These are phyloP conservation scores for Ceratothoa steindachneri DNA, from an alignment of 2,888 invertebrate species.

Conservation along the genomic window DNA sequence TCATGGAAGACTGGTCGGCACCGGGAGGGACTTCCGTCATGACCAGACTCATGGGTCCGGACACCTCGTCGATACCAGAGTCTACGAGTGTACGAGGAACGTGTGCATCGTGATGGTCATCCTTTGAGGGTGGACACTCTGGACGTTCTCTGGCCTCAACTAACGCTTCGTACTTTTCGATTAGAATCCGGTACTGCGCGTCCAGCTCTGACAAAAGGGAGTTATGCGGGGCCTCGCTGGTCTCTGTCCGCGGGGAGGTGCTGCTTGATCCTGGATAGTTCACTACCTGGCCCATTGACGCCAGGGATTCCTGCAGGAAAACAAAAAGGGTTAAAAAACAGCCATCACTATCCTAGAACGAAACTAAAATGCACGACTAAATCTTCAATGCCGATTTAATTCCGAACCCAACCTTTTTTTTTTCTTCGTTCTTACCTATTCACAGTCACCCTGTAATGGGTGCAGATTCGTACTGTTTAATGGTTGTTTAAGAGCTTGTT, in stretches of 20 bases:
- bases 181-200: conserved; percentile 49
- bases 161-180: conserved; percentile 49
- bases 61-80: conserved; percentile 40
- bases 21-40: conserved; percentile 23
- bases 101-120: too few species aligned
- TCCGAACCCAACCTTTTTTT: too few species aligned
- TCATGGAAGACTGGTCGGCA: background rate
- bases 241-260: conserved; percentile 38
- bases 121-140: background rate
- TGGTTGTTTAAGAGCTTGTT: too few species aligned
- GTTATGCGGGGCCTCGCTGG: conserved; percentile 35
- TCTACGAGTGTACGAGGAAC: conserved; percentile 18
- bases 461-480: too few species aligned
- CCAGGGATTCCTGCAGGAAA: conserved; percentile 39
- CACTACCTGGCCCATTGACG: conserved; percentile 44
- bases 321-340: too few species aligned
- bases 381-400: too few species aligned
- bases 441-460: too few species aligned
- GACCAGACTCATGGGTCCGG: conserved; percentile 44
- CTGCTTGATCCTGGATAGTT: conserved; percentile 30
- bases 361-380: too few species aligned
- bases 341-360: too few species aligned
- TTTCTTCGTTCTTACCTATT: too few species aligned
- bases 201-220: conserved; percentile 48
- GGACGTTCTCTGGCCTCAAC: conserved; percentile 43